Base-by-base conservation (phyloP, 37 sponge, comb jelly and placozoan genomes). In the Oscarella lobularis region DNA sequence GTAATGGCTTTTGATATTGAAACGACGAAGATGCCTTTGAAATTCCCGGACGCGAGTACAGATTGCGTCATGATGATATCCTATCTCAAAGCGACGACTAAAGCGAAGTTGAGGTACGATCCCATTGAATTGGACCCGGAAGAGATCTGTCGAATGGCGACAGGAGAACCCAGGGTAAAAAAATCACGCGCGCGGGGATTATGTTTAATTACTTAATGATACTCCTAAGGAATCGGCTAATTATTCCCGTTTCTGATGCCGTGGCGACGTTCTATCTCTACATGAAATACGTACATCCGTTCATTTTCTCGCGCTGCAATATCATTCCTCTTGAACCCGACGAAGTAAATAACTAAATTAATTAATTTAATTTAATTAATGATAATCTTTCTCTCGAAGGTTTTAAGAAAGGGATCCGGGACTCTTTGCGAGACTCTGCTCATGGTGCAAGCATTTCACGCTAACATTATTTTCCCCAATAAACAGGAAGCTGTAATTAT, bases 91-190 rank as follows among this genome's bases (percentile, higher is more conserved):
- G 99, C 99, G 35, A 82, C 92, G 31, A 88, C 96, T 3, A 92
- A 81, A 73, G 99, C 99, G 36, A 98, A 98, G 81, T 90, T 98
- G 39, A 76, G 95, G 2, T 98, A 98, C 70, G 92, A 94, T 67
- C 99, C 99, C 0, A 87, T 98, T 35, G 99, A 98, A 73, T 69
- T 98, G 20, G 99, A 98, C 73, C 95, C 95, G 60, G 99, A 98
- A 75, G 99, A 98, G 55, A 98, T 98, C 95, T 98, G 99, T 77
- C 84, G 99, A 32, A 98, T 98, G 99, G 99, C 99, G 0, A 88
- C 87, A 40, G 99, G 94, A 67, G 85, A 98, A 70, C n/a, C n/a
- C n/a, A n/a, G n/a, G n/a, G n/a, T n/a, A n/a, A n/a, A n/a, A n/a
- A n/a, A n/a, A n/a, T n/a, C n/a, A n/a, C n/a, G n/a, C n/a, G n/a